A percentile compares a stretch with the other conserved stretches of the same genome.
These are phyloP conservation scores for Poeciliopsis prolifica DNA, from an alignment of 2,113 vertebrate species.

Conservation along the genomic window DNA sequence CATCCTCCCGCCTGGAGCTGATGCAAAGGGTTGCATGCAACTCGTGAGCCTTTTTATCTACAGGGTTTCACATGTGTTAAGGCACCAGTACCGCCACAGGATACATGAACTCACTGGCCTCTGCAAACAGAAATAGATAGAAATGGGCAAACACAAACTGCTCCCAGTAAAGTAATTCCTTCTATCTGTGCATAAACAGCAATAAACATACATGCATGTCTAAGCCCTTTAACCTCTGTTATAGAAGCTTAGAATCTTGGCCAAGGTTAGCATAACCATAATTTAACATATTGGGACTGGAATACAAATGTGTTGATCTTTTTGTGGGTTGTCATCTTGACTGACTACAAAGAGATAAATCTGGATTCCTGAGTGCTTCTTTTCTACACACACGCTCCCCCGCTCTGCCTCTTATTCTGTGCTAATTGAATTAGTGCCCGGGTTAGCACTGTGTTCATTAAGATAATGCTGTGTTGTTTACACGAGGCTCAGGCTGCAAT, in stretches of 20 bases:
- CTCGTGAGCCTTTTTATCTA: slow-evolving; percentile 36
- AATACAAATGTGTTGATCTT: background rate
- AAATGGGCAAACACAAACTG: slow-evolving; percentile 7
- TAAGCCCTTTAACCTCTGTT: background rate
- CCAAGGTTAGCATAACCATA: background rate
- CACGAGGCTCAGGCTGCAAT: slow-evolving; percentile 59
- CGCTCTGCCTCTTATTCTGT: slow-evolving; percentile 53
- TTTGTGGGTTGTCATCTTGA: slow-evolving; percentile 20
- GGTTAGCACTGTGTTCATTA: slow-evolving; percentile 72
- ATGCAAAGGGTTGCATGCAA: slow-evolving; percentile 30
- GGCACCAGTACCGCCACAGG: slow-evolving; percentile 15
- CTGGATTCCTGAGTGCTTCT: slow-evolving; percentile 40
- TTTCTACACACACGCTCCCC: slow-evolving; percentile 37
- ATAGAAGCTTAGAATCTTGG: background rate
- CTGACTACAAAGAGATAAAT: slow-evolving; percentile 43
- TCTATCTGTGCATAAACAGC: background rate
- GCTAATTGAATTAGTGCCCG: slow-evolving; percentile 72
- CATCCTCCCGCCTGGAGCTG: slow-evolving; percentile 33
- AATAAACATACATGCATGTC: too few relatives aligned
- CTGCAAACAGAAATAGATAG: slow-evolving; percentile 32
- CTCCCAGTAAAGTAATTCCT: background rate
- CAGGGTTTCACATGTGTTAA: slow-evolving; percentile 28
- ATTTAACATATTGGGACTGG: background rate
- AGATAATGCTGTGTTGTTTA: slow-evolving; percentile 70
- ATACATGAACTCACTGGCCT: slow-evolving; percentile 27